These are phyloP conservation scores for Drosophila neocordata DNA, from an alignment of 1,140 invertebrate genomes.

Conservation along the genomic window DNA sequence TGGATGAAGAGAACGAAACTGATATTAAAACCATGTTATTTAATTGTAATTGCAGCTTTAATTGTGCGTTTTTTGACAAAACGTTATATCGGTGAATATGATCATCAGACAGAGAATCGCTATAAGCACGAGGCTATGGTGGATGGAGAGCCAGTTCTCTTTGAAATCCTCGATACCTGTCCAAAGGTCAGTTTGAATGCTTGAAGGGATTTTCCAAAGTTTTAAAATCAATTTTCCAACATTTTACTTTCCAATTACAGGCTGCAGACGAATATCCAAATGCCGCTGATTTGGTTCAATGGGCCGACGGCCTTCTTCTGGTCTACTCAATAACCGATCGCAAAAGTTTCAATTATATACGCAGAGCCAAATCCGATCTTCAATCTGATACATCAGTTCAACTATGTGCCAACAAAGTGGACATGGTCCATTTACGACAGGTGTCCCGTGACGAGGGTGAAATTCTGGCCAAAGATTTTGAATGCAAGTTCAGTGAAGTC, in stretches of 20 bases:
- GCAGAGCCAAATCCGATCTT: slow-evolving; percentile 88
- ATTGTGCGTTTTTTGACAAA: slow-evolving; percentile 94
- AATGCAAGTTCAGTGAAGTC: slow-evolving; percentile 94
- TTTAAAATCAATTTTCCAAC: not conserved
- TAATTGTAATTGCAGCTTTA: slow-evolving; percentile 87
- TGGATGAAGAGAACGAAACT: slow-evolving; percentile 14
- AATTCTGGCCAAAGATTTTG: slow-evolving; percentile 93
- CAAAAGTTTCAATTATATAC: slow-evolving; percentile 92
- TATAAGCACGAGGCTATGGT: slow-evolving; percentile 96
- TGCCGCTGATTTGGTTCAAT: slow-evolving; percentile 89
- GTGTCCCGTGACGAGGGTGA: slow-evolving; percentile 94
- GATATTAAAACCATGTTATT: slow-evolving; percentile 62
- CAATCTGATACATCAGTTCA: slow-evolving; percentile 88
- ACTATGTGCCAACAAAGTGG: slow-evolving; percentile 91
- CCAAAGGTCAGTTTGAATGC: slow-evolving; percentile 80
- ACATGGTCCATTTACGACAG: slow-evolving; percentile 95
- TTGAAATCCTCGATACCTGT: slow-evolving; percentile 96
- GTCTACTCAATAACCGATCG: slow-evolving; percentile 96
- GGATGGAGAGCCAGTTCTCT: slow-evolving; percentile 94
- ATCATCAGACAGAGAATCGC: slow-evolving; percentile 95
- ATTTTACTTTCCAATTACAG: slow-evolving; percentile 44
- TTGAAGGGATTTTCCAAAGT: not conserved
- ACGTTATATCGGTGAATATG: slow-evolving; percentile 96
- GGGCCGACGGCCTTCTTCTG: slow-evolving; percentile 94
- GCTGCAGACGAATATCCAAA: slow-evolving; percentile 89